Percentiles rank a stretch among this genome's conserved stretches.
Evolutionary conservation across 2,888 invertebrate species (phyloP).

Genomic region (Desoria tigrina): DNA sequence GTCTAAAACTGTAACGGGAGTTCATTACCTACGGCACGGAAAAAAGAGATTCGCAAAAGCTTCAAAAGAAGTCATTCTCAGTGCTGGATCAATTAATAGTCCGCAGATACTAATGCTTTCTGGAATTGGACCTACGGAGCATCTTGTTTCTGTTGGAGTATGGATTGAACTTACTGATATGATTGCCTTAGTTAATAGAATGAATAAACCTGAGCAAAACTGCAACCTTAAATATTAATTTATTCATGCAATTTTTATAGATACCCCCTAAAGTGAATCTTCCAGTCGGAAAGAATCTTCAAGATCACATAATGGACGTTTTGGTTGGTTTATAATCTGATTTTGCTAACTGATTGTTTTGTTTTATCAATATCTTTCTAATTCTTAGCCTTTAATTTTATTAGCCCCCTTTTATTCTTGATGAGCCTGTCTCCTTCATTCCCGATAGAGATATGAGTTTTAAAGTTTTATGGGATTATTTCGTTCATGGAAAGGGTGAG

Average conservation of each 20-base stretch:
- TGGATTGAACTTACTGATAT: constrained; percentile 3
- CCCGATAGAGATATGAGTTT: constrained; percentile 38
- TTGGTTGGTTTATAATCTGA: too few species aligned
- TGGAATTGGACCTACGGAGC: constrained; percentile 41
- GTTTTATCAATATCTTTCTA: too few species aligned
- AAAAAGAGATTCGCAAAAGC: constrained; percentile 30
- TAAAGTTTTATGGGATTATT: constrained; percentile 13
- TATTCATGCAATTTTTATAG: constrained; percentile 14
- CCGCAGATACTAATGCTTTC: constrained; percentile 41
- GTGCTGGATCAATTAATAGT: constrained; percentile 38
- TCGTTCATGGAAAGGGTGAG: constrained; percentile 25
- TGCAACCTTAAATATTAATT: background rate
- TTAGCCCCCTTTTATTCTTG: constrained; percentile 34
- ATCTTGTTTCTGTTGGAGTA: constrained; percentile 32
- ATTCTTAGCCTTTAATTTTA: too few species aligned
- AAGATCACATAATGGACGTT: constrained; percentile 36
- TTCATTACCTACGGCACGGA: constrained; percentile 37
- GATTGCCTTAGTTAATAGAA: background rate
- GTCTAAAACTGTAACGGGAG: constrained; percentile 31
- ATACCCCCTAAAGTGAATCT: constrained; percentile 34
- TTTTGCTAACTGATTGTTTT: too few species aligned
- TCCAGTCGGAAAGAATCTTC: constrained; percentile 44
- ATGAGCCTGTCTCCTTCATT: constrained; percentile 33
- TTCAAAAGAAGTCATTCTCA: constrained; percentile 40
- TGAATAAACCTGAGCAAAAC: background rate